Evolutionary conservation across 92 coral and sea anemone genomes (phyloP), one percentile per base, ranked within the genome.

Genomic region (Phenganax marumi): DNA sequence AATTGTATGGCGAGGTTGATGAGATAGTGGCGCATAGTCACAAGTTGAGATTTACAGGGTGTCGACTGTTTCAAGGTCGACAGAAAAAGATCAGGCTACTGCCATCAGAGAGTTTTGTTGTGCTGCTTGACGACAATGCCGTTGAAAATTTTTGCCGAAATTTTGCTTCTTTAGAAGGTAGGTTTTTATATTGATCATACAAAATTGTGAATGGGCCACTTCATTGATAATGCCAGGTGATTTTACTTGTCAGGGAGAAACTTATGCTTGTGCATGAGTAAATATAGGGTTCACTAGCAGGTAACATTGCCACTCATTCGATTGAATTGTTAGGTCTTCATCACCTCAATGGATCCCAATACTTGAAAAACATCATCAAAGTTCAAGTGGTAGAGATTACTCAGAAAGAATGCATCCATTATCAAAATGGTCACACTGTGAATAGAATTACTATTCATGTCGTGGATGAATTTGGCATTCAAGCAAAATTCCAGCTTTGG

Each of bases 51-150:
- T 90, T 95, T 73, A 92, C 98, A 0, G 88, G 97, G 58, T 88
- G 93, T 83, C 94, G 97, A 39, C 87, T 92, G 61, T 85, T 94
- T 80, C 88, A 92, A 68, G 90, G 89, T 3, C 83, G 86, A 10
- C 74, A 81, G 64, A 86, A 85, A 13, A 85, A 65, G 48, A 10
- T 25, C 21, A 91, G 90, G 33, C 90, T 95, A 12, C 88, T 95
- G 2, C 98, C 98, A 10, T 89, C 98, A 14, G 98, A 92, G 75
- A 92, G 88, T 81, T 92, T 87, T 0, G 91, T 91, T 0, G 90
- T 92, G 51, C 85, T 95, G 8, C 84, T 90, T 70, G 84, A 89
- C 46, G 84, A 83, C 10, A 76, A 53, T 10, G 85, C 50, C 25
- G 13, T 24, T 72, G 76, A 66, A 14, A 60, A 52, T 39, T 52